Evolutionary conservation across 2,888 invertebrate species (phyloP).

Genomic region (Polyommatus icarus): DNA sequence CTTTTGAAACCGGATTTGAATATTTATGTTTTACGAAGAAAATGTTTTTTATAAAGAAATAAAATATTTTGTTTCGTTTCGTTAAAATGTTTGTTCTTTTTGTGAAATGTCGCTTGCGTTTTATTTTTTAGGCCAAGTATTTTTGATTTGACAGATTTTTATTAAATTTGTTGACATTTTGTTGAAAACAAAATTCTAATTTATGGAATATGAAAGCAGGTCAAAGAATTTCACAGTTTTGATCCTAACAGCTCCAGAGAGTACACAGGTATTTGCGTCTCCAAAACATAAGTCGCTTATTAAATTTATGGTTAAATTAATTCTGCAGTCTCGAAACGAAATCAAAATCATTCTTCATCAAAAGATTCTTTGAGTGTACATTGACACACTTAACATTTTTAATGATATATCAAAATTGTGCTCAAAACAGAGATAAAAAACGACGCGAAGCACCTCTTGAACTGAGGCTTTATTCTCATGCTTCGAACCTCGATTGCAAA

Average conservation of each 20-base stretch:
- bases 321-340: neutral
- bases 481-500: neutral
- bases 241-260: no score
- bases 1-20: constrained; percentile 24
- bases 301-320: neutral
- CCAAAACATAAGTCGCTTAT: neutral
- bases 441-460: neutral
- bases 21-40: constrained; percentile 10
- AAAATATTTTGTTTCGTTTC: neutral
- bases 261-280: no score
- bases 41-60: constrained; percentile 12
- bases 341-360: neutral
- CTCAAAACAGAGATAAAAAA: constrained; percentile 8
- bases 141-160: no score
- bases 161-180: no score
- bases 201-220: no score
- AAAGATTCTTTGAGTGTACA: neutral
- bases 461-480: neutral
- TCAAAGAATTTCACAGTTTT: no score
- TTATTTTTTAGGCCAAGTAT: neutral
- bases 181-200: no score
- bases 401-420: neutral
- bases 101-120: neutral
- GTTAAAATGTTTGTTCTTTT: neutral
- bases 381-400: neutral